Evolutionary conservation across 2,113 vertebrate species (phyloP).

Genomic region (Muscicapa adusta): DNA sequence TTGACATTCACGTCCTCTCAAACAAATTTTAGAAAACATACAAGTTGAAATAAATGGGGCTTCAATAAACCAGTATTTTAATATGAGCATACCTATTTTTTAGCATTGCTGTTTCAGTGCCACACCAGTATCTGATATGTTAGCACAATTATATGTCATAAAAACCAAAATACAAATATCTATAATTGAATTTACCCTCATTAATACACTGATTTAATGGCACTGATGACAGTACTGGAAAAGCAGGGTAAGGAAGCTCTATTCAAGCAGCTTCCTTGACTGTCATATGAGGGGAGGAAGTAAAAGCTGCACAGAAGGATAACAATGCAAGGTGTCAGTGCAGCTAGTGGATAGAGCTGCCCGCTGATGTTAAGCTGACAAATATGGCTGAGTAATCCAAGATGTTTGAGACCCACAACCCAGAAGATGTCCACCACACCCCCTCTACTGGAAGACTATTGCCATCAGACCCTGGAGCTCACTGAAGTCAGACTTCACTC

Average conservation of each 20-base stretch:
- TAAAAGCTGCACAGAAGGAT: background rate
- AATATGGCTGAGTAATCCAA: constrained; percentile 80
- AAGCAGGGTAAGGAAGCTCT: background rate
- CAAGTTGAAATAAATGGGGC: background rate
- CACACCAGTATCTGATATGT: background rate
- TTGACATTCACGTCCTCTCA: background rate
- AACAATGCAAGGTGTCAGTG: constrained; percentile 20
- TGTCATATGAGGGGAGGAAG: background rate
- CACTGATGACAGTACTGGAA: background rate
- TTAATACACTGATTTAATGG: background rate
- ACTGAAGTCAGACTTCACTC: background rate
- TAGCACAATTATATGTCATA: background rate
- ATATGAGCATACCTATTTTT: background rate
- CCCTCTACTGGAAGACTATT: constrained; percentile 72
- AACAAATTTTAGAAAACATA: background rate
- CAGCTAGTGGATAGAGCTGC: constrained; percentile 42
- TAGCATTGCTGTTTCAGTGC: background rate
- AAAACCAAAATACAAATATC: background rate
- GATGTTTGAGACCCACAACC: constrained; percentile 68
- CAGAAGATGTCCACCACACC: constrained; percentile 69
- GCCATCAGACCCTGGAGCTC: background rate
- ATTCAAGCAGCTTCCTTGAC: background rate
- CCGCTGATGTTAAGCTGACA: constrained; percentile 77
- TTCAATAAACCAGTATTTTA: background rate
- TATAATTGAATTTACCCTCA: background rate